phyloP scores from a whole-genome alignment of 2,113 vertebrate genomes.

The Acrocephalus arundinaceus region DNA sequence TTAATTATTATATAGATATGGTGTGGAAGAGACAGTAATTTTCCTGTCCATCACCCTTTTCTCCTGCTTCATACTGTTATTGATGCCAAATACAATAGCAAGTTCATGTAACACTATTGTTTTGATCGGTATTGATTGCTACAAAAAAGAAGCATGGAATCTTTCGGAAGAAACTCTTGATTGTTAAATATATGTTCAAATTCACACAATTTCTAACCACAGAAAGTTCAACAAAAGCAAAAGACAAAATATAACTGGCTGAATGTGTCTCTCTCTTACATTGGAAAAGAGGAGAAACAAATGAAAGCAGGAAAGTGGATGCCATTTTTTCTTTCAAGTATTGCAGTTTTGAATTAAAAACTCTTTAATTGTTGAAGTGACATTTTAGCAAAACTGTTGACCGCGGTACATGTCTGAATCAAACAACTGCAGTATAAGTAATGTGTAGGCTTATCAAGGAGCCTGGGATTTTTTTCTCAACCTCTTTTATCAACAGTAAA shows the following conservation, averaged over 20 bases:
- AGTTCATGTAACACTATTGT: not conserved
- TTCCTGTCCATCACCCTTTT: not conserved
- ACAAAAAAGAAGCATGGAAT: not conserved
- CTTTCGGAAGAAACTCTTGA: not conserved
- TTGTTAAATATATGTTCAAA: not conserved
- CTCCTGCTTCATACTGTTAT: not conserved
- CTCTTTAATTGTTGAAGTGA: not conserved
- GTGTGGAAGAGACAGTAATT: not conserved
- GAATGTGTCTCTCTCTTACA: not conserved
- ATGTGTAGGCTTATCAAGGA: not conserved
- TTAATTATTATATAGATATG: not conserved
- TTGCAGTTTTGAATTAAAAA: not conserved
- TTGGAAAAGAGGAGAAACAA: not conserved
- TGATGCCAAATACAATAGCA: not conserved
- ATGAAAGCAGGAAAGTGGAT: not conserved
- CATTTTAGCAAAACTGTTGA: not conserved
- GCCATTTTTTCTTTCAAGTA: not conserved
- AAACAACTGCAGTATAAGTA: not conserved
- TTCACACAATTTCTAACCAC: not conserved
- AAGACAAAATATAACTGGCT: not conserved
- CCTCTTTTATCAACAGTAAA: not conserved
- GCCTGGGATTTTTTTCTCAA: not conserved
- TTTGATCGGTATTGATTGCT: not conserved
- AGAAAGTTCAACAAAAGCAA: not conserved
- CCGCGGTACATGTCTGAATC: not conserved